Evolutionary conservation across 23 tunicate species (phyloP).

Genomic region (Pegea sp.): DNA sequence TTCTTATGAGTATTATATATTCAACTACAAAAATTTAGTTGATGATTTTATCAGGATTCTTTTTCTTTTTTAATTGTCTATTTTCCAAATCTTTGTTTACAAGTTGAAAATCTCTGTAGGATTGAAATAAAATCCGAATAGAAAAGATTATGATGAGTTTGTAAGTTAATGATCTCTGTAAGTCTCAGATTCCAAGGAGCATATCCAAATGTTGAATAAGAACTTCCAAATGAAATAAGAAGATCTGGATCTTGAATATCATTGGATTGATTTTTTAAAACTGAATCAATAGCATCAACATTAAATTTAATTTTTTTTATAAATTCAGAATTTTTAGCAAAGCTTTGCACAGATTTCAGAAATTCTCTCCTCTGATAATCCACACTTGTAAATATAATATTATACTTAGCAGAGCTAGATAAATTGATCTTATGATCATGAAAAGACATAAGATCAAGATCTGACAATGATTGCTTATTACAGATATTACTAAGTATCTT

Average conservation of each 20-base stretch:
- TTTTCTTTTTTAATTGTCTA: neutral
- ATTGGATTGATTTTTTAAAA: neutral
- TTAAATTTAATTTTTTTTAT: neutral
- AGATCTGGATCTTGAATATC: neutral
- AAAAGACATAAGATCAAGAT: too few relatives aligned
- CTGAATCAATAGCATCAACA: neutral
- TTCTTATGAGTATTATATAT: too few relatives aligned
- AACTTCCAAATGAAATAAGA: neutral
- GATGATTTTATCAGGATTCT: too few relatives aligned
- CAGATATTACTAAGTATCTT: too few relatives aligned
- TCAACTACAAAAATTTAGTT: too few relatives aligned
- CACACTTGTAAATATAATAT: too few relatives aligned
- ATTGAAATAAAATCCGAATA: neutral
- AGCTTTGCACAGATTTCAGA: too few relatives aligned
- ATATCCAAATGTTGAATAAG: neutral
- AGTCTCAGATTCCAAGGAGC: slow-evolving; percentile 1
- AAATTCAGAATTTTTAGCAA: too few relatives aligned
- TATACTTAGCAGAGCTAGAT: too few relatives aligned
- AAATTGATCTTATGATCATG: too few relatives aligned
- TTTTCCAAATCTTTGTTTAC: slow-evolving; percentile 1
- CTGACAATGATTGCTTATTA: too few relatives aligned
- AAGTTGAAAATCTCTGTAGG: neutral
- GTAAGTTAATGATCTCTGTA: neutral
- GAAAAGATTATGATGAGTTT: neutral
- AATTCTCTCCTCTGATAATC: too few relatives aligned